phyloP scores from a whole-genome alignment of 2,113 vertebrate species.

The Cricetomys ansorgei region DNA sequence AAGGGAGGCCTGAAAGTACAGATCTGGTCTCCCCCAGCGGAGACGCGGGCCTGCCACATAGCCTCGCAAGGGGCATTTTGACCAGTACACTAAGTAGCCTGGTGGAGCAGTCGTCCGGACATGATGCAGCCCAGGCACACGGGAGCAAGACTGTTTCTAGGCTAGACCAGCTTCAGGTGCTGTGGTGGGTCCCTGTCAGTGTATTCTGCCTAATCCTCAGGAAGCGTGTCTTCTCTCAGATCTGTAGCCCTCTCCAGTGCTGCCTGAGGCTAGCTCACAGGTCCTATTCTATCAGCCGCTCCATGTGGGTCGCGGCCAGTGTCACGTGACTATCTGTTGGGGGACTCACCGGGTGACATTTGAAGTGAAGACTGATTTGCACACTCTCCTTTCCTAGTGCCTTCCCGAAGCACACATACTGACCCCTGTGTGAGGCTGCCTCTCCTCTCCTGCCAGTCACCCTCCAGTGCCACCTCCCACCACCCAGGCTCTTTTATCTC shows the following conservation, averaged over 20 bases:
- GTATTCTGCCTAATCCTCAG: background rate
- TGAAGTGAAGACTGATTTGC: background rate
- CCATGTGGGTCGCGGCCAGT: background rate
- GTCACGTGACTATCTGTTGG: background rate
- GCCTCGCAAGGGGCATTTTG: background rate
- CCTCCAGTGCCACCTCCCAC: accelerated
- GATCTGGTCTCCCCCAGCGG: background rate
- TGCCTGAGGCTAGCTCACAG: background rate
- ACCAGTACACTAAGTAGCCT: background rate
- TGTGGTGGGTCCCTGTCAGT: background rate
- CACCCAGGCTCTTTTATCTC: background rate
- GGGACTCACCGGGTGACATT: background rate
- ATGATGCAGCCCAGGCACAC: background rate
- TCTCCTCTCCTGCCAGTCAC: background rate
- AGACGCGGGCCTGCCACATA: background rate
- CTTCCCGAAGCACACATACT: background rate
- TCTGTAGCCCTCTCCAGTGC: background rate
- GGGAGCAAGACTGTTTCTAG: background rate
- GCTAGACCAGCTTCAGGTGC: no score
- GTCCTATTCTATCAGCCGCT: background rate
- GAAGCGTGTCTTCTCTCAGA: background rate
- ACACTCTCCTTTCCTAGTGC: background rate
- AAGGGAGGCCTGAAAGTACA: background rate
- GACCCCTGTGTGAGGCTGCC: background rate
- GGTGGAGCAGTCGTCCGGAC: no score